A percentile compares a stretch with the other conserved stretches of the same genome.
phyloP scores from a whole-genome alignment of 2,113 vertebrate genomes.

The Pyxicephalus adspersus region DNA sequence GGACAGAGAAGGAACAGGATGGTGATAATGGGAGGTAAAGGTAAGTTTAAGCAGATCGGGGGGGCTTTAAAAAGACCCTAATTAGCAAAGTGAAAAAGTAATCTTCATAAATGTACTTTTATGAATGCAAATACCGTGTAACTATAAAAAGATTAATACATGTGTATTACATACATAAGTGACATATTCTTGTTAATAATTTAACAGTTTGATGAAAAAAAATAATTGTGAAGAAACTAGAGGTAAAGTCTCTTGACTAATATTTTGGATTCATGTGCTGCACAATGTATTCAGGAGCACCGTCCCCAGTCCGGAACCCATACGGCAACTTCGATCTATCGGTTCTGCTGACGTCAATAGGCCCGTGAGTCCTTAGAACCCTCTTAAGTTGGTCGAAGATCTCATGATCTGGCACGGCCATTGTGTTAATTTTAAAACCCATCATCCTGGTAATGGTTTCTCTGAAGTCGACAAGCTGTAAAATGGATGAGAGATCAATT shows the following conservation, averaged over 20 bases:
- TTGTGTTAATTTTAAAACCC: conserved; percentile 60
- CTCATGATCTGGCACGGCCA: conserved; percentile 57
- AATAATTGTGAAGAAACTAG: too few relatives aligned
- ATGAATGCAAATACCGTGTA: too few relatives aligned
- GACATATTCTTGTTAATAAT: too few relatives aligned
- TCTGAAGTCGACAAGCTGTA: conserved; percentile 61
- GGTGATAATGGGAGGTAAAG: too few relatives aligned
- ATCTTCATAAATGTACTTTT: too few relatives aligned
- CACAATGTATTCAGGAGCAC: conserved; percentile 35
- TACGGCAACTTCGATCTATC: conserved; percentile 57
- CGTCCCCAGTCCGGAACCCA: not conserved
- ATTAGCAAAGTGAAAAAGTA: too few relatives aligned
- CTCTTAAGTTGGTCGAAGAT: conserved; percentile 58
- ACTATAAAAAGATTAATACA: too few relatives aligned
- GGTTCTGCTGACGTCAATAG: conserved; percentile 24
- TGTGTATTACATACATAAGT: too few relatives aligned
- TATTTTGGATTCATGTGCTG: conserved; percentile 41
- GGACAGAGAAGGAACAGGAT: too few relatives aligned
- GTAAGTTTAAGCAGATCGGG: too few relatives aligned
- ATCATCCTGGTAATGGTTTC: conserved; percentile 61
- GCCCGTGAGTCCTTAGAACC: conserved; percentile 58
- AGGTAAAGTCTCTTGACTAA: not conserved
- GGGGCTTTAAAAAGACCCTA: too few relatives aligned
- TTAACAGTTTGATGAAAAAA: too few relatives aligned
- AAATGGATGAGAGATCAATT: conserved; percentile 29